A percentile compares a stretch with the other conserved stretches of the same genome.
Conservation (phyloP, 2,797 vertebrate species). For the Strix occidentalis region DNA sequence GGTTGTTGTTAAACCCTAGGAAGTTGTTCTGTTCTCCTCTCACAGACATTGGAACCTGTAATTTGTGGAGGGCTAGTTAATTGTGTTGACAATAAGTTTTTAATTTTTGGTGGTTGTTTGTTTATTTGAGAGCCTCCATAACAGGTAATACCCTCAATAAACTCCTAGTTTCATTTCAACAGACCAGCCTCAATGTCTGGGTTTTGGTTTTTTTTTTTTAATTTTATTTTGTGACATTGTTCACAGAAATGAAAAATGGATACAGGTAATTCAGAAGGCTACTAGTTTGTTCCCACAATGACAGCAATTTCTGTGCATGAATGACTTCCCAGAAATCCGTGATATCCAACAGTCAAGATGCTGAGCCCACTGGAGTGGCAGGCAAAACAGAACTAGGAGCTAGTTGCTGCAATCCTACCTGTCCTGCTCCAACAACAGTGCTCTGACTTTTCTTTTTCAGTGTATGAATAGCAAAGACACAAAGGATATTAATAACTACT, state of each 20-base stretch:
- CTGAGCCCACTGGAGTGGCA: not conserved
- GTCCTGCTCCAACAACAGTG: not conserved
- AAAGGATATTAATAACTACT: not conserved
- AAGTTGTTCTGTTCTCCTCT: too few species aligned
- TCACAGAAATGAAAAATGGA: not conserved
- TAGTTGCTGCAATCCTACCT: not conserved
- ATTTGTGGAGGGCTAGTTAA: too few species aligned
- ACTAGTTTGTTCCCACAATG: not conserved
- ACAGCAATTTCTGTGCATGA: not conserved
- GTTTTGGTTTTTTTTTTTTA: too few species aligned
- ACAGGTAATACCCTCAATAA: not conserved
- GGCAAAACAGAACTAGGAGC: not conserved
- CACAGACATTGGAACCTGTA: too few species aligned
- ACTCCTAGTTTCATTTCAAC: not conserved
- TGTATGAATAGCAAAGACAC: accelerated
- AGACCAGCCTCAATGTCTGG: not conserved
- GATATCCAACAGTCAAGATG: not conserved
- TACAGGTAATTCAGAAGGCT: not conserved
- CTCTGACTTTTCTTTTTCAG: accelerated
- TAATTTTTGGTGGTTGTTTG: too few species aligned
- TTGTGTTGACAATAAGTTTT: too few species aligned
- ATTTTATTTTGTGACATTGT: not conserved
- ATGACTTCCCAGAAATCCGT: not conserved
- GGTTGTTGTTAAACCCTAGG: too few species aligned
- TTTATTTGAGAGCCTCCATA: too few species aligned